phyloP scores from a whole-genome alignment of 92 coral and sea anemone genomes.

The Parazoanthus darwini region DNA sequence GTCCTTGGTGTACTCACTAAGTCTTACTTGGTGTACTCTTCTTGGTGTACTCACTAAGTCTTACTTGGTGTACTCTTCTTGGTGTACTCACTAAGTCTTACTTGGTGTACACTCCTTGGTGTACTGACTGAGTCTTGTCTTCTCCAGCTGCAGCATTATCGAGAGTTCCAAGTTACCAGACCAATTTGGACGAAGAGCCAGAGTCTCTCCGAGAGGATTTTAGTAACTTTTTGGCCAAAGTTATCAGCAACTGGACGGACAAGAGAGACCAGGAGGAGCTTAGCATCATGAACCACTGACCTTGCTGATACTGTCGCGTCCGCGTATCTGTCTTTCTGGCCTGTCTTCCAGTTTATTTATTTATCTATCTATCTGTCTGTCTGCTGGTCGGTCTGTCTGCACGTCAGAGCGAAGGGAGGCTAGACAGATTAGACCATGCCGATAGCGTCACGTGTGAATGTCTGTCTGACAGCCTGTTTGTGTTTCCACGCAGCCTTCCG shows the following conservation, averaged over 20 bases:
- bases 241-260: constrained; percentile 94
- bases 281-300: constrained; percentile 90
- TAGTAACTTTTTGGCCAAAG: constrained; percentile 82
- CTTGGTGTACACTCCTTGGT: too few relatives aligned
- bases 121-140: background rate
- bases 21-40: too few relatives aligned
- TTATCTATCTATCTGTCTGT: background rate
- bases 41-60: too few relatives aligned
- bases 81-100: too few relatives aligned
- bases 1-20: too few relatives aligned
- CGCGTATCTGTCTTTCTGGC: background rate
- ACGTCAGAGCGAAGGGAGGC: constrained; percentile 61
- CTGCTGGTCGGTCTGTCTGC: background rate
- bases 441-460: background rate
- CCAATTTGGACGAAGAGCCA: constrained; percentile 96
- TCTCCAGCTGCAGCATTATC: constrained; percentile 79
- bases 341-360: background rate
- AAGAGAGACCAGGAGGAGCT: constrained; percentile 98
- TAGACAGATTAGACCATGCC: constrained; percentile 69
- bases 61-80: too few relatives aligned
- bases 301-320: too few relatives aligned
- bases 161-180: constrained; percentile 79
- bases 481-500: background rate
- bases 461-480: background rate
- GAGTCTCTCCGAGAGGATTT: constrained; percentile 90